phyloP scores from a whole-genome alignment of 2,113 vertebrate genomes.

The Solenodon paradoxus region DNA sequence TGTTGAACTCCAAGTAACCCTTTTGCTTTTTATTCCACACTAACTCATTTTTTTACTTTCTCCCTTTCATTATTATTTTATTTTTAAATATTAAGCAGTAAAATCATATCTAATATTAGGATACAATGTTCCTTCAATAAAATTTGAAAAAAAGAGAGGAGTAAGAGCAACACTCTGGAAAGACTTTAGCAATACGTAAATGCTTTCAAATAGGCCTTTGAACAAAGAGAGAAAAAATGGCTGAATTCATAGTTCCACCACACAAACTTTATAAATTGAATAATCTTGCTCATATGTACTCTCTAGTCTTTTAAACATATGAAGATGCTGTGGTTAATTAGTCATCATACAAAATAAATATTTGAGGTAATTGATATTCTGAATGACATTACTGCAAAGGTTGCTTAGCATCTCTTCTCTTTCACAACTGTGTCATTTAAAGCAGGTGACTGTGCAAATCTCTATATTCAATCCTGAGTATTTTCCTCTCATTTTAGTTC shows the following conservation, averaged over 20 bases:
- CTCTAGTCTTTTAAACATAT: background rate
- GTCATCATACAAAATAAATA: background rate
- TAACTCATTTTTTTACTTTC: conserved; percentile 13
- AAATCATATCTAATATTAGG: no score
- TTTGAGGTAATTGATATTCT: background rate
- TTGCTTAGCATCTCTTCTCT: background rate
- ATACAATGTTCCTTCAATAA: no score
- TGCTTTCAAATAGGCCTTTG: background rate
- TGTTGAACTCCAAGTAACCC: background rate
- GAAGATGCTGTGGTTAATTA: background rate
- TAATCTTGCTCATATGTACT: background rate
- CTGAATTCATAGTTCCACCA: background rate
- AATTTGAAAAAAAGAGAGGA: background rate
- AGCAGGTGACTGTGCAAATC: background rate
- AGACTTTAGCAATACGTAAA: background rate
- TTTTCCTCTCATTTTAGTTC: background rate
- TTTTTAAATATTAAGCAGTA: no score
- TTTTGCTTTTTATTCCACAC: background rate
- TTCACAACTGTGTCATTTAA: no score
- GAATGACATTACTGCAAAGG: background rate
- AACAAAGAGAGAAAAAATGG: background rate
- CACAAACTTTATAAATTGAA: background rate
- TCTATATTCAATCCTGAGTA: background rate
- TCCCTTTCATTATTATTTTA: background rate
- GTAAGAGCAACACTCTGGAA: background rate